Evolutionary conservation across 2,888 invertebrate genomes (phyloP).

Genomic region (Caenorhabditis sulstoni): DNA sequence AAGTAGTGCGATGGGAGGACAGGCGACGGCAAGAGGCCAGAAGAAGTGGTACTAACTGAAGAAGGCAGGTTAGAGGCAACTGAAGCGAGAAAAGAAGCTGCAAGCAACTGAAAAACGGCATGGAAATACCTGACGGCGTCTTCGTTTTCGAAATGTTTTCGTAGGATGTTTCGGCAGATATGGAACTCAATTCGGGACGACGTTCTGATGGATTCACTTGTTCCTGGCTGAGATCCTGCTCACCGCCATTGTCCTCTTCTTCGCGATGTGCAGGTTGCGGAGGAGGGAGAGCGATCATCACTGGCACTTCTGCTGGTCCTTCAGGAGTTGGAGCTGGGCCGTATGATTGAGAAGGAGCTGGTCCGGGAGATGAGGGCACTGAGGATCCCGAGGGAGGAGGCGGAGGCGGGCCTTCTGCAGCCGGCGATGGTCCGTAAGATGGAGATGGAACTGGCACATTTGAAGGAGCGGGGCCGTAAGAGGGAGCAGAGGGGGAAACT

Average conservation of each 20-base stretch:
- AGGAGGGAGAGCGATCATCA: slow-evolving; percentile 47
- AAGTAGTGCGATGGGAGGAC: slow-evolving; percentile 40
- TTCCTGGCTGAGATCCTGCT: slow-evolving; percentile 39
- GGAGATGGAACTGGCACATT: slow-evolving; percentile 2
- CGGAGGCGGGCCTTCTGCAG: slow-evolving; percentile 10
- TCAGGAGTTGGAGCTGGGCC: slow-evolving; percentile 16
- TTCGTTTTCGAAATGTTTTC: slow-evolving; percentile 45
- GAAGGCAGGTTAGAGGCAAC: slow-evolving; percentile 45
- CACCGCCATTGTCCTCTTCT: slow-evolving; percentile 40
- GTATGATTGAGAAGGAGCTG: slow-evolving; percentile 12
- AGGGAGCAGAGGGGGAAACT: background rate
- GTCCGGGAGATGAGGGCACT: background rate
- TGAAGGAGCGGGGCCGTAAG: slow-evolving; percentile 9
- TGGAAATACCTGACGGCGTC: slow-evolving; percentile 15
- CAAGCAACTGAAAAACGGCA: slow-evolving; percentile 12
- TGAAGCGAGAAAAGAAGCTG: slow-evolving; percentile 13
- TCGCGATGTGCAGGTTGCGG: slow-evolving; percentile 11
- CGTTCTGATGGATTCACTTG: slow-evolving; percentile 50
- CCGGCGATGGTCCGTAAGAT: slow-evolving; percentile 15
- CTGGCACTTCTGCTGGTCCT: slow-evolving; percentile 25
- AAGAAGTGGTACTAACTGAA: slow-evolving; percentile 40
- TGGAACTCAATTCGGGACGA: slow-evolving; percentile 51
- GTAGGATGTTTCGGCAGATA: slow-evolving; percentile 37
- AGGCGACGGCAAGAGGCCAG: slow-evolving; percentile 41
- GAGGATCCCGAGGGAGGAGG: background rate